These are phyloP conservation scores for Mormyrus proboscirostris DNA, from an alignment of 2,797 vertebrate genomes.

Conservation along the genomic window DNA sequence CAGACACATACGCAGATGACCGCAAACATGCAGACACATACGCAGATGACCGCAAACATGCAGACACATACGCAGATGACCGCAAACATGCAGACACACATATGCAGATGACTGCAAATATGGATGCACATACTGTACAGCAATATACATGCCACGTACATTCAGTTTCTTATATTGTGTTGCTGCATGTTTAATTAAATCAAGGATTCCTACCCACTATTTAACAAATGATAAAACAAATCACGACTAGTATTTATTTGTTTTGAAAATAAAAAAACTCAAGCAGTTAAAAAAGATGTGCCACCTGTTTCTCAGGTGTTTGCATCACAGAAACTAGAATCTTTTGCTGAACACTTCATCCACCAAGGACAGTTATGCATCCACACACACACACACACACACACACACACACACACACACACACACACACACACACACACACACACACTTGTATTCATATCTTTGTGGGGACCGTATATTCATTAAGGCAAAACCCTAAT, in stretches of 20 bases:
- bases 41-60: not conserved
- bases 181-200: not conserved
- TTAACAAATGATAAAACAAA: not conserved
- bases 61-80: too few species aligned
- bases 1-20: too few species aligned
- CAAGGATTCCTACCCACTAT: not conserved
- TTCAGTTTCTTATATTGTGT: not conserved
- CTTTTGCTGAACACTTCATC: not conserved
- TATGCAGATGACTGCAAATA: too few species aligned
- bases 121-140: not conserved
- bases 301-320: not conserved
- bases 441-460: not conserved
- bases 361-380: not conserved
- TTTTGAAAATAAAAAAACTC: not conserved
- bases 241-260: not conserved
- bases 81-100: too few species aligned
- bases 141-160: not conserved
- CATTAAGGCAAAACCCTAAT: not conserved
- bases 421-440: not conserved
- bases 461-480: not conserved
- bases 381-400: not conserved
- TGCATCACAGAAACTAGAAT: not conserved
- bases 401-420: not conserved
- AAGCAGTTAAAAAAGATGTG: not conserved
- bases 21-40: not conserved